Conservation (phyloP, 2,888 invertebrate species). For the Bellardia bayeri region DNA sequence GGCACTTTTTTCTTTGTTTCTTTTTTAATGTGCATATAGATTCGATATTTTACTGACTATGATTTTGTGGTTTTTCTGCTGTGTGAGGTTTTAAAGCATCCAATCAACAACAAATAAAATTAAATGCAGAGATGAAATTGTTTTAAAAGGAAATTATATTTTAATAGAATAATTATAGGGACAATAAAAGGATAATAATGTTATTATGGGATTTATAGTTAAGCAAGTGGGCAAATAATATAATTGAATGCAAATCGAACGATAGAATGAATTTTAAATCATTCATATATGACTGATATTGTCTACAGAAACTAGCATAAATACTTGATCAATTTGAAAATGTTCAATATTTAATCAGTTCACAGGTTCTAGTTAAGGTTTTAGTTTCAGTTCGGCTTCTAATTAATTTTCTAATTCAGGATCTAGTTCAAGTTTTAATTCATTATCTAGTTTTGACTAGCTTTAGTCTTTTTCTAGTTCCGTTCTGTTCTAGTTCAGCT, state of each 20-base stretch:
- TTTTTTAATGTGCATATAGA: background rate
- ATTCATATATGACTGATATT: too few relatives aligned
- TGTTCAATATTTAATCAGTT: too few relatives aligned
- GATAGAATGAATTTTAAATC: too few relatives aligned
- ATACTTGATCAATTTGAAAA: too few relatives aligned
- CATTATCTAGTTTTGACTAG: too few relatives aligned
- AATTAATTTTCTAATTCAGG: too few relatives aligned
- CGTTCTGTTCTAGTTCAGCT: too few relatives aligned
- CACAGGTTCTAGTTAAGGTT: too few relatives aligned
- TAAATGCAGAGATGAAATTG: conserved; percentile 24
- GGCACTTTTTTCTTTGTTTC: conserved; percentile 11
- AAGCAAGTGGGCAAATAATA: background rate
- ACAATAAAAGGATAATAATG: conserved; percentile 47
- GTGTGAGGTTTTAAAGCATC: conserved; percentile 1
- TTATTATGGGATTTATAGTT: conserved; percentile 33
- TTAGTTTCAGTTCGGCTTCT: too few relatives aligned
- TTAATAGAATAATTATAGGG: conserved; percentile 59
- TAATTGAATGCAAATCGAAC: background rate
- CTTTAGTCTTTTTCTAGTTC: too few relatives aligned
- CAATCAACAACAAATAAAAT: background rate
- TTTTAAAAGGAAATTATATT: conserved; percentile 65
- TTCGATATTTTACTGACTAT: conserved; percentile 36
- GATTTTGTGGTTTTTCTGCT: conserved; percentile 46
- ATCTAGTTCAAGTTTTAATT: too few relatives aligned
- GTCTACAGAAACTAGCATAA: too few relatives aligned